Base-by-base conservation (phyloP, 2,888 invertebrate species). In the Priocnemis perturbator region DNA sequence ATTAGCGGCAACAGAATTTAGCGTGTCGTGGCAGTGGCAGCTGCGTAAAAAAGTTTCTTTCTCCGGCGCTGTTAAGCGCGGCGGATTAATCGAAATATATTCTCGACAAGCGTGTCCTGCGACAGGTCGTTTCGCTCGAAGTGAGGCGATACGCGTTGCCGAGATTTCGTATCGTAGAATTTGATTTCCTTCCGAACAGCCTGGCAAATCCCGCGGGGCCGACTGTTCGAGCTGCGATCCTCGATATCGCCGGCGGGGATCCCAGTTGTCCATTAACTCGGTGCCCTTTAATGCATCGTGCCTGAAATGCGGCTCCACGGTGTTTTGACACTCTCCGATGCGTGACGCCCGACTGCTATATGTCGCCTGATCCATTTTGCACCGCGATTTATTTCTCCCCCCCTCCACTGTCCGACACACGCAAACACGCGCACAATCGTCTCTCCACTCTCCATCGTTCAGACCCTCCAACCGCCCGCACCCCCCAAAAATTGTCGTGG, bases 281-380 rank as follows among this genome's bases (percentile, higher is more conserved):
- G 30, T 70, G 70, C 72, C 76, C 80, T 76, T 77, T 79, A 76
- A 79, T 76, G 80, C 77, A 71, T 61, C 37, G 37, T 37, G 61
- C 50, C 47, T 62, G 70, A 61, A 45, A 64, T 61, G 52, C 20
- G 71, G 67, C 59, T 74, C 77, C 69, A 73, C 75, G 80, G 71
- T 78, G 78, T 81, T 81, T 81, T 78, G 81, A 83, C 77, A 81
- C 77, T 78, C 81, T 74, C 59, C 79, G 82, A 84, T 79, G 83
- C 85, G 84, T 84, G 78, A 84, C 85, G 78, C 55, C 48, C 64
- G 68, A 71, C 74, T 79, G 73, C 73, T 73, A 72, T 77, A 80
- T 76, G 70, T 76, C 76, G 79, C 73, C 71, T 53, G 78, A 77
- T 85, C 82, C 83, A 85, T 84, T 85, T 85, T 83, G 83, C 80